phyloP scores from a whole-genome alignment of 1,140 invertebrate species.

The Geopemphigus sp. region DNA sequence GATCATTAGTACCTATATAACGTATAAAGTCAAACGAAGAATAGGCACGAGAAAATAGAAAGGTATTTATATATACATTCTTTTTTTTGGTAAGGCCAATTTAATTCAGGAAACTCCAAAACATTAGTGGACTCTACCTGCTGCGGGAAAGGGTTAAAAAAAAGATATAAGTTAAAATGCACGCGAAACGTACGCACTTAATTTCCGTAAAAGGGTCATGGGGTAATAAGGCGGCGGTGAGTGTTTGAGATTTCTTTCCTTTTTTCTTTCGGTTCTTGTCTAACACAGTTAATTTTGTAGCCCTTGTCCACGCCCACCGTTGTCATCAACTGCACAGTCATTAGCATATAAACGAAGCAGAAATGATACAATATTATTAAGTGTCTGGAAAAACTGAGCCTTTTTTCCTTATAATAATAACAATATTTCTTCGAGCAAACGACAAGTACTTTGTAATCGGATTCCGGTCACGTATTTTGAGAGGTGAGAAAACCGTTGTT shows the following conservation, averaged over 20 bases:
- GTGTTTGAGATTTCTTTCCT: slow-evolving; percentile 30
- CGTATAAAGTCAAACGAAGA: neutral
- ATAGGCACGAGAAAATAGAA: neutral
- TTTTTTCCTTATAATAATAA: slow-evolving; percentile 41
- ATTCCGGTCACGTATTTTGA: slow-evolving; percentile 44
- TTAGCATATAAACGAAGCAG: slow-evolving; percentile 43
- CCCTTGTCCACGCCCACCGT: slow-evolving; percentile 38
- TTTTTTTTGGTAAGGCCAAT: slow-evolving; percentile 26
- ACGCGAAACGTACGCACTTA: slow-evolving; percentile 36
- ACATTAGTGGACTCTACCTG: slow-evolving; percentile 37
- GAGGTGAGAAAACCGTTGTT: slow-evolving; percentile 45
- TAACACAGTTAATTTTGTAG: slow-evolving; percentile 30
- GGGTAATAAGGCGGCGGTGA: slow-evolving; percentile 10
- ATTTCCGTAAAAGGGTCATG: slow-evolving; percentile 41
- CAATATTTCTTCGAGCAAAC: slow-evolving; percentile 37
- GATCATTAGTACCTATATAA: neutral
- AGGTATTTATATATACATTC: neutral
- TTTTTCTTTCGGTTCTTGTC: neutral
- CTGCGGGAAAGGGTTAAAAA: neutral
- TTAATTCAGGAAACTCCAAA: slow-evolving; percentile 29
- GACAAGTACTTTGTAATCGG: slow-evolving; percentile 32
- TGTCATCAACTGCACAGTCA: slow-evolving; percentile 12
- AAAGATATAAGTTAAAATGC: neutral
- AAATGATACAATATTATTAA: slow-evolving; percentile 24
- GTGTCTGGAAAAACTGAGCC: slow-evolving; percentile 21